Base-by-base conservation (phyloP, 2,888 invertebrate genomes). In the Matsumyia berberina region DNA sequence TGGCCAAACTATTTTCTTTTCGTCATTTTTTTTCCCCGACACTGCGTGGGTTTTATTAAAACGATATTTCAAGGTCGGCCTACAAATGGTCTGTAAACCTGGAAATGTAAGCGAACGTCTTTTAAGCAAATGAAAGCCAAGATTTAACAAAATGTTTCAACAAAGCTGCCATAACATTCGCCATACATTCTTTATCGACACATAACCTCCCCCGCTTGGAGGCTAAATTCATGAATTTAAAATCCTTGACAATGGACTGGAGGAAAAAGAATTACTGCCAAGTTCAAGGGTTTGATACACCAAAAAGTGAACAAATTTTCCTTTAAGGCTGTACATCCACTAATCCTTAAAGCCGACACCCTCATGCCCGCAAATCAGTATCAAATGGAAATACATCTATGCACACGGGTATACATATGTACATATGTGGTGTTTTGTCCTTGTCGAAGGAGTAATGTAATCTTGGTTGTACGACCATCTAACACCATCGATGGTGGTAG, bases 341-440 rank as follows among this genome's bases (percentile, higher is more conserved):
- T 66, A 66, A 76, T 66, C 57, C 74, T n/a, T 12, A 37, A 74
- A 74, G 37, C 57, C 55, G 66, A 57, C 46, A 74, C 64, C 55
- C 33, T 15, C 8, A 64, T 44, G 19, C 53, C 12, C 44, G 33
- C 37, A 66, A 66, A 76, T 66, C 74, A 66, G 44, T 31, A 58
- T 24, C 73, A 62, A 73, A 44, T 57, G 55, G 46, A 66, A 24
- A 24, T 3, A 24, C 24, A 24, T 4, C 1, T 4, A 24, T 24
- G 24, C 24, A 1, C 49, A 39, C 58, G 33, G n/a, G 35, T 60
- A 72, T 37, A 66, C 37, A 49, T 37, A 9, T 29, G 24, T 8
- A 33, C 51, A 8, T 33, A n/a, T 60, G 15, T 39, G 35, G 8
- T 31, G 15, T 31, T 35, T 58, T 31, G 42, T 69, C 69, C 57